Evolutionary conservation across 1,140 invertebrate species (phyloP), one percentile per base, ranked within the genome.

Genomic region (Drosophila kurseongensis): DNA sequence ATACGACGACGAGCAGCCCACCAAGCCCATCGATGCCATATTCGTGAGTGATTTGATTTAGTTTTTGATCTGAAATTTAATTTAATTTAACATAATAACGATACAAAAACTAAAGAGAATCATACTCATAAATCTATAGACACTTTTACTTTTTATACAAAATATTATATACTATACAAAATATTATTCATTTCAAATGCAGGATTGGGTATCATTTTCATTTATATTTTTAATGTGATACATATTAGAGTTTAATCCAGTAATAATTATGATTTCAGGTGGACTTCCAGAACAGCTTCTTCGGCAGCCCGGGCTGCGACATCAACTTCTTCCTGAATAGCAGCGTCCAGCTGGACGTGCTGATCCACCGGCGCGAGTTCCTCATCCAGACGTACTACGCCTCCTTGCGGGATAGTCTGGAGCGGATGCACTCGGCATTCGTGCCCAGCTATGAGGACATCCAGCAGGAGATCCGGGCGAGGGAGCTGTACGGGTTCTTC

Each of bases 271-370:
- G 0, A 9, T n/a, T 27, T 1, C 16, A 92, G 91, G 75, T 92
- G 65, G 91, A 92, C 72, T 92, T 92, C 40, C 91, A 92, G 56
- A 82, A 88, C 57, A 91, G 91, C 48, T 91, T 91, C 58, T 92
- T 82, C 14, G 91, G 91, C 38, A 92, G 91, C 60, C 89, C 91
- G 6, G 91, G 91, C 6, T 91, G 91, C 55, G 91, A 92, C 52
- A 82, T 92, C 6, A 92, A 92, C 44, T 92, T 92, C 77, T 92
- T 92, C 65, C 75, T 92, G 9, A 91, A 92, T 48, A 92, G 82
- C 72, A 92, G 91, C 71, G 89, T 92, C 12, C 91, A 92, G 52
- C 65, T 92, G 55, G 78, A 92, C 44, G 83, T 92, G 18, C 65
- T 92, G 5, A 82, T 75, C 35, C 74, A 90, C 60, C 72, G 86